These are phyloP conservation scores for Antheraea yamamai DNA, from an alignment of 2,888 invertebrate genomes.

Conservation along the genomic window DNA sequence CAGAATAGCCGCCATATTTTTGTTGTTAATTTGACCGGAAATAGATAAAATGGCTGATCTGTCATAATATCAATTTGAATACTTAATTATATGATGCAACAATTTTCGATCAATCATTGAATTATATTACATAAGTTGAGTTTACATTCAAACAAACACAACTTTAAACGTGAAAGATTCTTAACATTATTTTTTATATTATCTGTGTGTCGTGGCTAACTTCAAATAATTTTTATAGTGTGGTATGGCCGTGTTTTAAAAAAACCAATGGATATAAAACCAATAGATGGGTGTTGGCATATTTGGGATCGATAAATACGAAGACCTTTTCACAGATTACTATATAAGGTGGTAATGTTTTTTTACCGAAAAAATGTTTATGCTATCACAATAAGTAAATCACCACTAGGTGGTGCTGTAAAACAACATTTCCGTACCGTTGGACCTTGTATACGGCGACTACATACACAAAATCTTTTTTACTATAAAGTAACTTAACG, in stretches of 20 bases:
- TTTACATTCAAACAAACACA: background rate
- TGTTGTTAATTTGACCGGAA: slow-evolving; percentile 42
- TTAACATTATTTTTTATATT: background rate
- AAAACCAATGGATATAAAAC: background rate
- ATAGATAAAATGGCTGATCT: slow-evolving; percentile 30
- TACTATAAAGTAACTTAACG: no score
- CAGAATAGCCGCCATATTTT: background rate
- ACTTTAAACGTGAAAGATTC: background rate
- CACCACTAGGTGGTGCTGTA: no score
- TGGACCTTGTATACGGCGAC: no score
- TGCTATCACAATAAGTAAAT: no score
- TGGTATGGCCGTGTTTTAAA: background rate
- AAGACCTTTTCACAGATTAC: no score
- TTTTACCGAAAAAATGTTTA: no score
- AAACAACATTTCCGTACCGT: no score
- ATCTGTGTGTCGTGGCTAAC: background rate
- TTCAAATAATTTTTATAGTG: background rate
- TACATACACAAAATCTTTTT: no score
- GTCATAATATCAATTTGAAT: background rate
- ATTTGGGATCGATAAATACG: background rate
- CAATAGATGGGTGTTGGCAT: no score
- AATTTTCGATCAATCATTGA: background rate
- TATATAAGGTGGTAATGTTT: no score
- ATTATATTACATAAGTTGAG: background rate
- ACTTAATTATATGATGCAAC: background rate